Conservation (phyloP, 2,113 vertebrate species). For the Charadrius vociferus region DNA sequence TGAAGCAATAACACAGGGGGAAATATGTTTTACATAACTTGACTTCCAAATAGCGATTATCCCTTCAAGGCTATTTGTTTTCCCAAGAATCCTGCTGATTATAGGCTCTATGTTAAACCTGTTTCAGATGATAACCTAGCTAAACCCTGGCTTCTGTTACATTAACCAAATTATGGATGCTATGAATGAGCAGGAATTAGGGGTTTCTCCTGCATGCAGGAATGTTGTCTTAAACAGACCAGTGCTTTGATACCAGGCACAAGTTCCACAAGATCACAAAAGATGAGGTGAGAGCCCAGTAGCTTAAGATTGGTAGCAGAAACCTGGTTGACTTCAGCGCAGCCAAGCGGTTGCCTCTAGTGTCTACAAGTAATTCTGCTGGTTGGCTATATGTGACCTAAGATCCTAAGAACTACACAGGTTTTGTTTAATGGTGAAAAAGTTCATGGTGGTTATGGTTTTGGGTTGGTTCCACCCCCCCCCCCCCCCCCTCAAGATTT, state of each 20-base stretch:
- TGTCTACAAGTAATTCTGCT: background rate
- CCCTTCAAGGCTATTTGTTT: conserved; percentile 66
- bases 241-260: background rate
- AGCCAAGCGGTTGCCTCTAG: background rate
- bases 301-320: background rate
- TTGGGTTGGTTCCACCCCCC: no score
- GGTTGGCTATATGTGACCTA: background rate
- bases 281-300: background rate
- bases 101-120: conserved; percentile 67
- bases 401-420: background rate
- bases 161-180: conserved; percentile 14
- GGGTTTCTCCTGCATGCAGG: background rate
- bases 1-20: conserved; percentile 58
- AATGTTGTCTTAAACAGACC: background rate
- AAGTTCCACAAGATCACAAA: background rate
- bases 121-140: conserved; percentile 72
- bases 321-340: background rate
- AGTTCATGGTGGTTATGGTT: background rate
- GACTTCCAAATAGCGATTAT: conserved; percentile 66
- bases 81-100: conserved; percentile 71
- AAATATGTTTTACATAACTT: conserved; percentile 71
- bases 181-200: background rate
- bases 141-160: conserved; percentile 42
- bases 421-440: background rate
- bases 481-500: no score